phyloP scores from a whole-genome alignment of 2,888 invertebrate species.

The Horisme vitalbata region DNA sequence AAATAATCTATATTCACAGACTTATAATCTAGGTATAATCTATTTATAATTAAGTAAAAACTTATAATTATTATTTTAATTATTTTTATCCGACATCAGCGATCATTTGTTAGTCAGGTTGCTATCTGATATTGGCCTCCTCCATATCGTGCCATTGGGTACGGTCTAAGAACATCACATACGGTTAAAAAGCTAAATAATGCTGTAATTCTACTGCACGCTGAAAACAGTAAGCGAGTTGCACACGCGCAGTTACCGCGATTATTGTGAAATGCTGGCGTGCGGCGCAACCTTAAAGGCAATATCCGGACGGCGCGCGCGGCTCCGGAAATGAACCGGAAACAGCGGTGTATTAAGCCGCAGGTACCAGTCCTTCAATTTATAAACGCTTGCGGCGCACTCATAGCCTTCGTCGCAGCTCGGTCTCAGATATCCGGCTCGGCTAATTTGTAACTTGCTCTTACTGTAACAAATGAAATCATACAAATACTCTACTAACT shows the following conservation, averaged over 20 bases:
- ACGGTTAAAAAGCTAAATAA: slow-evolving; percentile 1
- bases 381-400: slow-evolving; percentile 78
- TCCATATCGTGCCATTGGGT: too few relatives aligned
- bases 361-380: slow-evolving; percentile 83
- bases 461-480: slow-evolving; percentile 25
- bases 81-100: too few relatives aligned
- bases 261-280: slow-evolving; percentile 58
- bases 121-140: too few relatives aligned
- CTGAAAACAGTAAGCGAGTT: slow-evolving; percentile 30
- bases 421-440: slow-evolving; percentile 61
- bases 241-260: slow-evolving; percentile 43
- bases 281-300: slow-evolving; percentile 82
- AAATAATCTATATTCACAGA: too few relatives aligned
- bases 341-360: slow-evolving; percentile 83
- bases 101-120: too few relatives aligned
- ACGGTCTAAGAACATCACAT: too few relatives aligned
- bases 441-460: slow-evolving; percentile 73
- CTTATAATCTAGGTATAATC: too few relatives aligned
- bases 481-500: not conserved
- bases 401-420: slow-evolving; percentile 51
- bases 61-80: too few relatives aligned
- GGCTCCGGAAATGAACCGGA: slow-evolving; percentile 83
- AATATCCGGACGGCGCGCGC: slow-evolving; percentile 83
- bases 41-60: too few relatives aligned
- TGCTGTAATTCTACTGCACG: slow-evolving; percentile 6